phyloP scores from a whole-genome alignment of 2,888 invertebrate genomes.

The Cataglyphis albicans region DNA sequence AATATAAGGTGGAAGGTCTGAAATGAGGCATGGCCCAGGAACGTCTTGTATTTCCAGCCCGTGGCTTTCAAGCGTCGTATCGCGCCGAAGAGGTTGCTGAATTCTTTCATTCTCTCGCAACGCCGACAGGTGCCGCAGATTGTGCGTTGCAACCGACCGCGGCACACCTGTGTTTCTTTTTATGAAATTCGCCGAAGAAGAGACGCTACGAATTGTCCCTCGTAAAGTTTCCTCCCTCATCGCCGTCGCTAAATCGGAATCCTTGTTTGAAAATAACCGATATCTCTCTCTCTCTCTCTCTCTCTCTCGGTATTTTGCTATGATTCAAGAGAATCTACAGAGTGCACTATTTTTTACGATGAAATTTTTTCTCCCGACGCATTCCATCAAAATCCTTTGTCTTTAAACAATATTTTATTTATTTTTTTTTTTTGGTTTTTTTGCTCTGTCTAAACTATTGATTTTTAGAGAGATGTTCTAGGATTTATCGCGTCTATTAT shows the following conservation, averaged over 20 bases:
- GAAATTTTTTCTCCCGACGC: not conserved
- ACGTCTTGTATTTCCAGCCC: constrained; percentile 62
- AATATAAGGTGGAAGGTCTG: constrained; percentile 68
- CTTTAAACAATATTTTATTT: not conserved
- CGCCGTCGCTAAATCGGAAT: constrained; percentile 5
- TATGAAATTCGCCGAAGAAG: constrained; percentile 66
- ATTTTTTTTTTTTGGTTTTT: not conserved
- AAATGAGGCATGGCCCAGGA: constrained; percentile 69
- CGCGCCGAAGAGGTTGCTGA: constrained; percentile 54
- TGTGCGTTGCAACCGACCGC: constrained; percentile 62
- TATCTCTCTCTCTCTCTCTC: not conserved
- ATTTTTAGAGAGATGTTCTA: constrained; percentile 11
- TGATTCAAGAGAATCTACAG: not conserved
- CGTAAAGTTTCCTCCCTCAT: constrained; percentile 55
- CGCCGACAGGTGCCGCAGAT: constrained; percentile 74
- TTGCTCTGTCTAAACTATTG: not conserved
- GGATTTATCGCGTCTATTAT: constrained; percentile 23
- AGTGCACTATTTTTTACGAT: not conserved
- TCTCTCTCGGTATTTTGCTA: not conserved
- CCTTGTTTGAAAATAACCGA: not conserved
- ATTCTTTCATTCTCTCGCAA: constrained; percentile 63
- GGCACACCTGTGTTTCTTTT: constrained; percentile 73
- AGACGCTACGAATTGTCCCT: constrained; percentile 56
- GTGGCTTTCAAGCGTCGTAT: constrained; percentile 60
- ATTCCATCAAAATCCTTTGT: not conserved